These are phyloP conservation scores for Orthosia gracilis DNA, from an alignment of 2,888 invertebrate genomes.

Conservation along the genomic window DNA sequence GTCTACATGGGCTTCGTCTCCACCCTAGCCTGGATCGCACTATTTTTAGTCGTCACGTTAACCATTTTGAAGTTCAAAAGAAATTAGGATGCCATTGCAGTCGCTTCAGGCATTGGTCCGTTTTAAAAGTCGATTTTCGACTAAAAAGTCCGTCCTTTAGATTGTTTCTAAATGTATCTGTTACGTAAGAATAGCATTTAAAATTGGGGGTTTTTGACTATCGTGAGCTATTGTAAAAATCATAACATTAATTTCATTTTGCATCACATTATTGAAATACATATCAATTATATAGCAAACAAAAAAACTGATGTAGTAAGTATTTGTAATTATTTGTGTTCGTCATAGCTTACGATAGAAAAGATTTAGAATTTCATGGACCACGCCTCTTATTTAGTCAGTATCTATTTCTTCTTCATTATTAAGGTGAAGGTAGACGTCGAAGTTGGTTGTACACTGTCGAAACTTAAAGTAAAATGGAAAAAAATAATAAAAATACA, in stretches of 20 bases:
- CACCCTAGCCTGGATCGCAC: conserved; percentile 96
- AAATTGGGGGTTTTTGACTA: conserved; percentile 50
- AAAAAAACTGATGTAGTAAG: conserved; percentile 22
- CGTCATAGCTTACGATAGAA: conserved; percentile 47
- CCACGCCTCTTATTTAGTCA: conserved; percentile 57
- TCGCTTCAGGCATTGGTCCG: conserved; percentile 60
- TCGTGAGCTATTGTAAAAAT: conserved; percentile 45
- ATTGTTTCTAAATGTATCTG: conserved; percentile 48
- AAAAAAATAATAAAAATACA: conserved; percentile 2
- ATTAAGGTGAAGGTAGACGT: conserved; percentile 61
- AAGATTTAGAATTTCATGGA: conserved; percentile 43
- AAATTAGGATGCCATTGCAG: conserved; percentile 89
- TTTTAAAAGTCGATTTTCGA: conserved; percentile 39
- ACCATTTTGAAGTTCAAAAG: conserved; percentile 95
- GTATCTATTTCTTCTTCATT: conserved; percentile 54
- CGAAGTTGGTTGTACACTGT: conserved; percentile 52
- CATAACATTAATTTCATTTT: conserved; percentile 31
- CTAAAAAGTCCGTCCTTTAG: conserved; percentile 54
- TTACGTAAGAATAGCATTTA: conserved; percentile 56
- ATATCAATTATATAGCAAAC: conserved; percentile 28
- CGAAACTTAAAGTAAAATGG: conserved; percentile 21
- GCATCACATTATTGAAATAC: conserved; percentile 32
- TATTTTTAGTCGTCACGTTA: conserved; percentile 95
- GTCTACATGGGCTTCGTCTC: conserved; percentile 97
- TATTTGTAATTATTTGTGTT: conserved; percentile 41